A percentile compares a stretch with the other conserved stretches of the same genome.
Evolutionary conservation across 1,140 invertebrate species (phyloP).

Genomic region (Drosophila neocordata): DNA sequence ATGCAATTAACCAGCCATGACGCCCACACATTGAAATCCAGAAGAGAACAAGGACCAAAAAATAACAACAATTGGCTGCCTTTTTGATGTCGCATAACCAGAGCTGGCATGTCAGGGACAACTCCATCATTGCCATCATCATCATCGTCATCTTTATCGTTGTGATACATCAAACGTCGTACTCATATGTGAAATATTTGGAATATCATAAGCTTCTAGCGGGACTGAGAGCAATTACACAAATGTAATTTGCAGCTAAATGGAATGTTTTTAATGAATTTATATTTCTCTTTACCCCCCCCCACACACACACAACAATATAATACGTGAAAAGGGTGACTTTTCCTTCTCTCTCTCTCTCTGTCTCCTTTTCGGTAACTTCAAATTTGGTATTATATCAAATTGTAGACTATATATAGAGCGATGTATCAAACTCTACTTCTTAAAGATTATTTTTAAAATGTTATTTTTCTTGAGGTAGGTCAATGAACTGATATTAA

Average conservation of each 20-base stretch:
- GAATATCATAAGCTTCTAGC: constrained; percentile 56
- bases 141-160: not conserved
- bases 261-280: constrained; percentile 79
- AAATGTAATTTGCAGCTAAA: constrained; percentile 71
- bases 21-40: constrained; percentile 69
- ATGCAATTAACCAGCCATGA: constrained; percentile 76
- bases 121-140: not conserved
- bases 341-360: not conserved
- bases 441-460: constrained; percentile 29
- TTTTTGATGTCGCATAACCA: constrained; percentile 67
- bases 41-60: constrained; percentile 18
- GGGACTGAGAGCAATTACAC: constrained; percentile 57
- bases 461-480: constrained; percentile 44
- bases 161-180: constrained; percentile 63
- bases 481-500: constrained; percentile 53
- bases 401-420: constrained; percentile 39
- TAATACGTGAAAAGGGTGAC: constrained; percentile 30
- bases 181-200: constrained; percentile 75
- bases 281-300: constrained; percentile 29
- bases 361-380: not conserved
- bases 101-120: constrained; percentile 9
- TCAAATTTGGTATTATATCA: constrained; percentile 17
- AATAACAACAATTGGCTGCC: constrained; percentile 14
- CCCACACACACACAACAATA: not conserved
- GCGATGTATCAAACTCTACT: not conserved